Percentiles rank a stretch among this genome's conserved stretches.
phyloP scores from a whole-genome alignment of 1,140 invertebrate species.

The Drosophila azteca region DNA sequence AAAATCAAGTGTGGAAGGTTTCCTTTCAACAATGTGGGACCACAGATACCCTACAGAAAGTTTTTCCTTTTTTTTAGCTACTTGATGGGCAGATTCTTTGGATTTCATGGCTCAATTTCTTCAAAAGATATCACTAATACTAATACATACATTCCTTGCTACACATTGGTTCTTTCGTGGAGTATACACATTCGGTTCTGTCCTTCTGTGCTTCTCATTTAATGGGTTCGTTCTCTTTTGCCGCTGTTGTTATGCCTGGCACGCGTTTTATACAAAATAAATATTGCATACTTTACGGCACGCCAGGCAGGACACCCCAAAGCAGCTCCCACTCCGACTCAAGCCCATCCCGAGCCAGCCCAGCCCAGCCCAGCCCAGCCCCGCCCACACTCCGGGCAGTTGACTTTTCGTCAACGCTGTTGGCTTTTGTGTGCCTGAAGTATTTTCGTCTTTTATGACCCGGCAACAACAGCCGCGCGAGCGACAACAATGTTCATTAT shows the following conservation, averaged over 20 bases:
- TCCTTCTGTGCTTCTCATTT: conserved; percentile 62
- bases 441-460: conserved; percentile 77
- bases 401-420: conserved; percentile 71
- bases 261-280: conserved; percentile 81
- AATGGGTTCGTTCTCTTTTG: conserved; percentile 52
- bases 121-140: no score
- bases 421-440: conserved; percentile 65
- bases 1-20: no score
- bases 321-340: conserved; percentile 8
- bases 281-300: conserved; percentile 80
- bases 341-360: no score
- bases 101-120: no score
- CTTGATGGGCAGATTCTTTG: no score
- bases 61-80: no score
- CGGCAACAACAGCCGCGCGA: conserved; percentile 43
- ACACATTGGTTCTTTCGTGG: conserved; percentile 10
- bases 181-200: conserved; percentile 13
- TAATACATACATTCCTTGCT: no score
- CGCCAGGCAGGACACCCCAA: conserved; percentile 29
- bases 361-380: no score
- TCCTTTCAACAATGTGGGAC: no score
- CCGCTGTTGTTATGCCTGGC: conserved; percentile 62
- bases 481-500: conserved; percentile 75
- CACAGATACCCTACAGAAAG: no score
- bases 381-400: conserved; percentile 22